These are phyloP conservation scores for Menura novaehollandiae DNA, from an alignment of 2,113 vertebrate genomes.

Conservation along the genomic window DNA sequence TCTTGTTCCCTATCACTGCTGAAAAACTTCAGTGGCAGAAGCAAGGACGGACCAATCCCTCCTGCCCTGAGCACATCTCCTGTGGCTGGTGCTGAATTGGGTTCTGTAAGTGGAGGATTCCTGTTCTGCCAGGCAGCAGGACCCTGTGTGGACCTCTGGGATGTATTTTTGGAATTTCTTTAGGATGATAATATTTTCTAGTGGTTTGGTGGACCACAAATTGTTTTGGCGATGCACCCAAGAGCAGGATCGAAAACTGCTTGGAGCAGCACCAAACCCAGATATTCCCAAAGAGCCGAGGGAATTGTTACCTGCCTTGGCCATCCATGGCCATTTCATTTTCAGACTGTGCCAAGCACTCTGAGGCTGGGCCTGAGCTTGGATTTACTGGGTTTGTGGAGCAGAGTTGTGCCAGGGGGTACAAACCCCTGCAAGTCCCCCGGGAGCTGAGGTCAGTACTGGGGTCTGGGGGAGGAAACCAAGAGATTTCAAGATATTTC, in stretches of 20 bases:
- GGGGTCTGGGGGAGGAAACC: background rate
- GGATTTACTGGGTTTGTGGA: background rate
- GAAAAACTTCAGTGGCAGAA: background rate
- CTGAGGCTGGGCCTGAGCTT: background rate
- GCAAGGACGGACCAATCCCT: accelerated
- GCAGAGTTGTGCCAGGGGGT: background rate
- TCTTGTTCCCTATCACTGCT: background rate
- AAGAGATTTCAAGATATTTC: background rate
- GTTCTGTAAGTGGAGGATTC: background rate
- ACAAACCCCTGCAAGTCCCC: background rate
- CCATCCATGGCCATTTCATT: background rate
- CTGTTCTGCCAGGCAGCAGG: background rate
- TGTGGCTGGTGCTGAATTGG: background rate
- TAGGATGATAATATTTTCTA: background rate
- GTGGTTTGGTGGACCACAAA: background rate
- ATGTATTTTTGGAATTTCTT: background rate
- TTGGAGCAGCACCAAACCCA: background rate
- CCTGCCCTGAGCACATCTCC: background rate
- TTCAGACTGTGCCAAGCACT: background rate
- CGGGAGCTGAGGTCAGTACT: background rate
- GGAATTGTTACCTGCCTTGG: background rate
- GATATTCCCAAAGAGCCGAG: background rate
- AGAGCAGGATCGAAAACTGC: background rate
- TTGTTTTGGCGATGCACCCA: background rate
- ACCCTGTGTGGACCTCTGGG: background rate